phyloP scores from a whole-genome alignment of 2,113 vertebrate genomes.

The Leptocoma aspasia region DNA sequence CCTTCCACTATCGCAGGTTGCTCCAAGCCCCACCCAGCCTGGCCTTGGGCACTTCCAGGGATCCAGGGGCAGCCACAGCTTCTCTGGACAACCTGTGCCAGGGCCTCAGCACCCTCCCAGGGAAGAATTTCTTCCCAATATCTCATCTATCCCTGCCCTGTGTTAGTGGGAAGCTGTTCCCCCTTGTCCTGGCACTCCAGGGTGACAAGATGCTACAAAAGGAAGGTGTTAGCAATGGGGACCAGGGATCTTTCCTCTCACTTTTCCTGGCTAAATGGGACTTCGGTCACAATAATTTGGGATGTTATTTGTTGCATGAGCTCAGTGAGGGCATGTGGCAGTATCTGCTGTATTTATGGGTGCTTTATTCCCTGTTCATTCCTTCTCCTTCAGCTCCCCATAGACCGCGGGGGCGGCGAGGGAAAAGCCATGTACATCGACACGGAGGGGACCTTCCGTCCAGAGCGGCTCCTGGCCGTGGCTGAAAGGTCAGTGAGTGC shows the following conservation, averaged over 20 bases:
- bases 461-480: constrained; percentile 92
- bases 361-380: neutral
- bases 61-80: neutral
- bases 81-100: neutral
- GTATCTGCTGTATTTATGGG: neutral
- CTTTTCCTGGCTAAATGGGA: neutral
- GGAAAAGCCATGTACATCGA: constrained; percentile 99
- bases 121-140: neutral
- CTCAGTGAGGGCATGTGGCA: neutral
- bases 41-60: neutral
- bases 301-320: neutral
- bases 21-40: rapidly evolving
- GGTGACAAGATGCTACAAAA: neutral
- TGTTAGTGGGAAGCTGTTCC: neutral
- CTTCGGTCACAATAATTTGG: neutral
- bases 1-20: neutral
- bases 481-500: constrained; percentile 85
- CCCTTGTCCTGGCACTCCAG: neutral
- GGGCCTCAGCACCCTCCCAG: neutral
- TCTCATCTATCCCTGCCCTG: neutral
- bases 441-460: constrained; percentile 95
- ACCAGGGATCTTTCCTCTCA: neutral
- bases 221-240: neutral
- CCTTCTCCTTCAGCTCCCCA: constrained; percentile 81
- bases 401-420: constrained; percentile 92